Percentiles rank a stretch among this genome's conserved stretches.
These are phyloP conservation scores for Megaceryle maxima DNA, from an alignment of 2,113 vertebrate species.

Conservation along the genomic window DNA sequence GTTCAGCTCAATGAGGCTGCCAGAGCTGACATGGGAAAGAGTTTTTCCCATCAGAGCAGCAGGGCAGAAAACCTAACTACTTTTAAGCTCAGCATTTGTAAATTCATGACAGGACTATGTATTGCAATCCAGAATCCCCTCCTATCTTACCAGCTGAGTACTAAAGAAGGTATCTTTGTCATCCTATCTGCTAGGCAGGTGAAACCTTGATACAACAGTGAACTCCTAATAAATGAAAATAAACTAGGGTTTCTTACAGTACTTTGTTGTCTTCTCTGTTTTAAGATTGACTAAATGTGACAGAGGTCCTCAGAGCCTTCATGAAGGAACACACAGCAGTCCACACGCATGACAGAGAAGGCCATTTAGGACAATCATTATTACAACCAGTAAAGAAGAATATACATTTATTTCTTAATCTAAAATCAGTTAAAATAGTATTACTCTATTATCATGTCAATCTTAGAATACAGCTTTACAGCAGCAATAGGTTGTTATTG, in stretches of 20 bases:
- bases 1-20: background rate
- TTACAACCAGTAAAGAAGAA: background rate
- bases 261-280: background rate
- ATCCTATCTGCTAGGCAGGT: background rate
- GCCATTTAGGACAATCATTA: background rate
- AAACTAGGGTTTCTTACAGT: background rate
- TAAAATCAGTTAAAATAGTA: background rate
- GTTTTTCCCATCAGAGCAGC: background rate
- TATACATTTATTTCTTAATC: background rate
- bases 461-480: background rate
- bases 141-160: background rate
- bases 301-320: background rate
- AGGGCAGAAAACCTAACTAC: background rate
- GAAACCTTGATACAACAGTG: background rate
- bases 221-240: background rate
- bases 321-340: background rate
- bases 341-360: background rate
- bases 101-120: background rate
- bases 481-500: background rate
- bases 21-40: fast-evolving
- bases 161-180: background rate
- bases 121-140: background rate
- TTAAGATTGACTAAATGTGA: background rate
- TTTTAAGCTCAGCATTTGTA: background rate
- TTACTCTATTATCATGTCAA: background rate